phyloP scores from a whole-genome alignment of 2,888 invertebrate species.

The Lapara coniferarum region DNA sequence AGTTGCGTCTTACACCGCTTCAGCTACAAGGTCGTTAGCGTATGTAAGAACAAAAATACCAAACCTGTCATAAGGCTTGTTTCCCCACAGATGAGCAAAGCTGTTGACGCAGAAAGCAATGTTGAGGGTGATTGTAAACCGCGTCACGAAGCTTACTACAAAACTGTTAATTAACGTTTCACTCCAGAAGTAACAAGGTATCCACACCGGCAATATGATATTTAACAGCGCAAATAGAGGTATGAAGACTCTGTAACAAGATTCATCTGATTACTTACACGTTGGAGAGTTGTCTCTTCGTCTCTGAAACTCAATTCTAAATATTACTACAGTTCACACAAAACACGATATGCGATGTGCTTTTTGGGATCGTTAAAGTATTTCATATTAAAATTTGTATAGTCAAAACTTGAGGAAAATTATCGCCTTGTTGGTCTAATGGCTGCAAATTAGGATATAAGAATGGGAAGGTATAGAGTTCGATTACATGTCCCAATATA shows the following conservation, averaged over 20 bases:
- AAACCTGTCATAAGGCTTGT: slow-evolving; percentile 94
- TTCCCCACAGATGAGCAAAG: slow-evolving; percentile 97
- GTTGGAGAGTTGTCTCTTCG: no score
- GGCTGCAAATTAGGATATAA: no score
- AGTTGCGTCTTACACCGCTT: no score
- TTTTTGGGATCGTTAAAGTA: no score
- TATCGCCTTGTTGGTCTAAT: no score
- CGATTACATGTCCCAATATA: no score
- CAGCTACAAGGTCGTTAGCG: not conserved
- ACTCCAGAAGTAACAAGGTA: slow-evolving; percentile 93
- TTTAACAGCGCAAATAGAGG: slow-evolving; percentile 88
- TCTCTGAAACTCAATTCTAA: no score
- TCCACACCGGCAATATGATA: slow-evolving; percentile 86
- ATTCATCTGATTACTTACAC: not conserved
- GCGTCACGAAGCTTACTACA: slow-evolving; percentile 91
- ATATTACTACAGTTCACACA: no score
- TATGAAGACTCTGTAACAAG: slow-evolving; percentile 85
- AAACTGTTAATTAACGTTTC: slow-evolving; percentile 91
- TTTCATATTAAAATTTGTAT: no score
- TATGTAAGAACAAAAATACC: slow-evolving; percentile 33
- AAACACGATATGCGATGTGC: no score
- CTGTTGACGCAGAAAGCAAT: slow-evolving; percentile 98
- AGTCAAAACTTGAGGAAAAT: no score
- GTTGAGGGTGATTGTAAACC: slow-evolving; percentile 94
- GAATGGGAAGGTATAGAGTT: no score